phyloP scores from a whole-genome alignment of 2,888 invertebrate genomes.

The Dolichomitus sp. region DNA sequence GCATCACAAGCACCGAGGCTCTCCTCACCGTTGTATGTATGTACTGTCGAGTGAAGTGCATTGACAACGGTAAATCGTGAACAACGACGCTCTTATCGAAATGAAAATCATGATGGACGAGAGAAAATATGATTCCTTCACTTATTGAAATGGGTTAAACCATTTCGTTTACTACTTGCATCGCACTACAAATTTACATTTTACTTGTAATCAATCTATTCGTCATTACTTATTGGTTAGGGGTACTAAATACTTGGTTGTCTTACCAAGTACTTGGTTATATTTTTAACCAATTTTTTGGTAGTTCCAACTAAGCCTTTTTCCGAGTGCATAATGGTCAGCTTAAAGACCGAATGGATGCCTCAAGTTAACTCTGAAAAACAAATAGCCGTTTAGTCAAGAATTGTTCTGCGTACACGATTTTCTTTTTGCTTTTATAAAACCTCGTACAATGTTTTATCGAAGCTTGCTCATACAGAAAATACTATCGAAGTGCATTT shows the following conservation, averaged over 20 bases:
- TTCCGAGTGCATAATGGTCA: no score
- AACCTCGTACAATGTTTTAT: background rate
- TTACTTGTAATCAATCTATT: no score
- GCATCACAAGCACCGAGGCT: slow-evolving; percentile 1
- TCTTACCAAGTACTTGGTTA: no score
- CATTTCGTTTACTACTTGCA: background rate
- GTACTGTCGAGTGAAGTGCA: background rate
- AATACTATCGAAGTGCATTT: background rate
- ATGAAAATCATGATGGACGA: background rate
- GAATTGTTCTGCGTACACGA: no score
- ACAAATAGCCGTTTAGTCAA: no score
- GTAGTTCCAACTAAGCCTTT: no score
- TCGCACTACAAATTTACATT: no score
- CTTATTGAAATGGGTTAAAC: background rate
- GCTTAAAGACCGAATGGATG: no score
- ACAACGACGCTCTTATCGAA: slow-evolving; percentile 15
- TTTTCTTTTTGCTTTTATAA: background rate
- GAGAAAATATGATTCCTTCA: background rate
- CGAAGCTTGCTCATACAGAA: no score
- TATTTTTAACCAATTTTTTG: no score
- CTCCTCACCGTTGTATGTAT: background rate
- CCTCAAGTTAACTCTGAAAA: background rate
- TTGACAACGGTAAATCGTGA: slow-evolving; percentile 30
- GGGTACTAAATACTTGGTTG: no score
- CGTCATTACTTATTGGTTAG: background rate